Percentiles rank a stretch among this genome's conserved stretches.
These are phyloP conservation scores for Chrysoperla carnea DNA, from an alignment of 1,140 invertebrate genomes.

Conservation along the genomic window DNA sequence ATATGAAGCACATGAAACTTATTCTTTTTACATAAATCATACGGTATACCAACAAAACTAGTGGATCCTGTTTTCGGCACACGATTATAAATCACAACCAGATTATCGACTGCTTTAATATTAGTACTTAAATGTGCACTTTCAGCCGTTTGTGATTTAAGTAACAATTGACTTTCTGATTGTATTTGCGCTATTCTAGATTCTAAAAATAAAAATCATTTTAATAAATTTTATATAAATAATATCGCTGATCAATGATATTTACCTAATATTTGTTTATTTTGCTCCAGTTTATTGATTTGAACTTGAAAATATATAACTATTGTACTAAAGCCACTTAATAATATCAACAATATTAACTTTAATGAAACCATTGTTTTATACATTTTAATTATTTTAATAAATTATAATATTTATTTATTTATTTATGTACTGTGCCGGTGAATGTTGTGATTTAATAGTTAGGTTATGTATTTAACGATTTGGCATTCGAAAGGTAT, in stretches of 20 bases:
- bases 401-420: too few species aligned
- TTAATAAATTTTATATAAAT: background rate
- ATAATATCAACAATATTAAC: background rate
- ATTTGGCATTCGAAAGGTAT: too few species aligned
- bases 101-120: constrained; percentile 29
- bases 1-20: constrained; percentile 90
- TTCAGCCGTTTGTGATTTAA: background rate
- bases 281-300: background rate
- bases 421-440: too few species aligned
- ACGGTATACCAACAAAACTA: constrained; percentile 92
- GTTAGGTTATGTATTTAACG: too few species aligned
- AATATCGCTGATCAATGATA: background rate
- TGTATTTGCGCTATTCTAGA: background rate
- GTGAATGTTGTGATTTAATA: too few species aligned
- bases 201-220: background rate
- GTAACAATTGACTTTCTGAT: background rate
- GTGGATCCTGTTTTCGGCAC: constrained; percentile 99
- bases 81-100: constrained; percentile 84
- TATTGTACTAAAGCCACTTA: background rate
- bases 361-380: background rate
- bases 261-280: background rate
- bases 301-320: background rate
- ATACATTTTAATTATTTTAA: too few species aligned
- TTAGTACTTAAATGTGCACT: background rate
- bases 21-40: constrained; percentile 87